These are phyloP conservation scores for Leptinotarsa defecta DNA, from an alignment of 1,140 invertebrate genomes.

Conservation along the genomic window DNA sequence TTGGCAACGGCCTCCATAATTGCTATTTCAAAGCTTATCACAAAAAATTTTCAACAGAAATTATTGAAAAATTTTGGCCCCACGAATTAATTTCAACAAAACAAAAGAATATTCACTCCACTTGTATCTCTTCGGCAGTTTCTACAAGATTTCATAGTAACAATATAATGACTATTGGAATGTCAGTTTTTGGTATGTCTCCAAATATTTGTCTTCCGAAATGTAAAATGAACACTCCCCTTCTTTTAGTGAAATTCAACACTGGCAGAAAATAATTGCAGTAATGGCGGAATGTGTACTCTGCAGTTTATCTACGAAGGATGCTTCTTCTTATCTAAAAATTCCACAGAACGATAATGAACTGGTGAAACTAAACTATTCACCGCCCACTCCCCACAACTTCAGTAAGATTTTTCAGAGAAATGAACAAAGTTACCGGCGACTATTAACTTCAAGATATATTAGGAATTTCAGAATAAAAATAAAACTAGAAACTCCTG, in stretches of 20 bases:
- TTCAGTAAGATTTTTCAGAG: too few relatives aligned
- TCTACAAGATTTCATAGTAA: not conserved
- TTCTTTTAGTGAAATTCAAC: conserved; percentile 10
- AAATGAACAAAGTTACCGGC: too few relatives aligned
- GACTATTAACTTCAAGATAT: too few relatives aligned
- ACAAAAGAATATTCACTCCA: conserved; percentile 7
- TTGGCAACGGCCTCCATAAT: conserved; percentile 97
- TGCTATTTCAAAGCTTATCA: conserved; percentile 35
- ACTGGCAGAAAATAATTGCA: conserved; percentile 17
- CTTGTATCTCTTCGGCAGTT: not conserved
- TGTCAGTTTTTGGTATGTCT: conserved; percentile 30
- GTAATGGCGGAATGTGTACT: conserved; percentile 12
- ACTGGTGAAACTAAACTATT: too few relatives aligned
- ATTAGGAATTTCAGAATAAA: too few relatives aligned
- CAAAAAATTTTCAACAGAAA: conserved; percentile 34
- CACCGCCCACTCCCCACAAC: too few relatives aligned
- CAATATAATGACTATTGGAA: conserved; percentile 14
- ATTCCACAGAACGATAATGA: too few relatives aligned
- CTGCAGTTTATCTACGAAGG: not conserved
- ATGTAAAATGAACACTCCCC: conserved; percentile 20
- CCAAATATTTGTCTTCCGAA: conserved; percentile 23
- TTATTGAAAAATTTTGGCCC: not conserved
- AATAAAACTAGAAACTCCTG: too few relatives aligned
- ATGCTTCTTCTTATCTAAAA: not conserved
- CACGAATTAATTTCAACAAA: conserved; percentile 19